phyloP scores from a whole-genome alignment of 2,113 vertebrate genomes.

The Macheiramphus alcinus region DNA sequence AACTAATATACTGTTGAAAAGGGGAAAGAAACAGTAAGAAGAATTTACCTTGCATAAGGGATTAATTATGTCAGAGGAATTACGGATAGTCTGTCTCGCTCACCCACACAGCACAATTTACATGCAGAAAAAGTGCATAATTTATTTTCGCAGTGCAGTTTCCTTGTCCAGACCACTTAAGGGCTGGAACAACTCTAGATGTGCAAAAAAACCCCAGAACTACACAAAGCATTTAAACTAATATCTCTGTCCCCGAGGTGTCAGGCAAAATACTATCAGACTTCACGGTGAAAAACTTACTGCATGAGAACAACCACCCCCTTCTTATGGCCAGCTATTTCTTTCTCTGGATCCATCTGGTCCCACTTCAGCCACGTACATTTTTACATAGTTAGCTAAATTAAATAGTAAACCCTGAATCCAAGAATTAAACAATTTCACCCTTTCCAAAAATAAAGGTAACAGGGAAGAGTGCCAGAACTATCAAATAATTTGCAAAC shows the following conservation, averaged over 20 bases:
- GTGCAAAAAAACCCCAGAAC: background rate
- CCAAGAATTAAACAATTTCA: background rate
- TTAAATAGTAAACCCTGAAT: background rate
- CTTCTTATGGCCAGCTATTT: background rate
- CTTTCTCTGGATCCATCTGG: background rate
- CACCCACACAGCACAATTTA: background rate
- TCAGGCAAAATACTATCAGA: background rate
- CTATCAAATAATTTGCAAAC: background rate
- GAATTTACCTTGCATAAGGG: background rate
- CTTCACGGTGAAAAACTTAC: background rate
- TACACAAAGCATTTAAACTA: background rate
- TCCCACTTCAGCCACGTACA: background rate
- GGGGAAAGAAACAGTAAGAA: background rate
- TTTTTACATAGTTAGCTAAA: background rate
- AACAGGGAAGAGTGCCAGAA: background rate
- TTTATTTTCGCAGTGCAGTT: background rate
- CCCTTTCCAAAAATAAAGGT: background rate
- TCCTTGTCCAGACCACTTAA: background rate
- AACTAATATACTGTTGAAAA: background rate
- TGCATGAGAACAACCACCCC: background rate
- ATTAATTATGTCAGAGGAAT: background rate
- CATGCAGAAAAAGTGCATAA: background rate
- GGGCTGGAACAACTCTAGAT: background rate
- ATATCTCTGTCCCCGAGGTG: background rate
- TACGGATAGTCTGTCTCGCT: background rate